A percentile compares a stretch with the other conserved stretches of the same genome.
Evolutionary conservation across 2,797 vertebrate species (phyloP).

Genomic region (Antrozous pallidus): DNA sequence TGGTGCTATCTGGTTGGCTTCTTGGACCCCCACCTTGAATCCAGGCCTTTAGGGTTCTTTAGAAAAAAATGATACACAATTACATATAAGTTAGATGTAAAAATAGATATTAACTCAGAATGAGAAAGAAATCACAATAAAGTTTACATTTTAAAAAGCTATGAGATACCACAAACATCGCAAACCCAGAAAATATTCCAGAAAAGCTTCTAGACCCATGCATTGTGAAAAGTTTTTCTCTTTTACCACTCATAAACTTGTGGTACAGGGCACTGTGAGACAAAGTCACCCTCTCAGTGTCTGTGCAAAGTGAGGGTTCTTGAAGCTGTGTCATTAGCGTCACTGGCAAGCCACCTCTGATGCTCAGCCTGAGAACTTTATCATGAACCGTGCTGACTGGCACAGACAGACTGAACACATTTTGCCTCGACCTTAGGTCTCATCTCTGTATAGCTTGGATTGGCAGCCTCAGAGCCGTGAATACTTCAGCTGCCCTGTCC

Average conservation of each 20-base stretch:
- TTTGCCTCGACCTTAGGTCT: background rate
- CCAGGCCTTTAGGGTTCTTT: background rate
- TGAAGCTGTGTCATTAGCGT: background rate
- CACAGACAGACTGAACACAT: background rate
- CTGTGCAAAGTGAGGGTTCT: background rate
- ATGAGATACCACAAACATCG: background rate
- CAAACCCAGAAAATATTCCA: background rate
- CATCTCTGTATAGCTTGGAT: background rate
- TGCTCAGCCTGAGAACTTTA: background rate
- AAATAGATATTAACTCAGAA: slow-evolving; percentile 5
- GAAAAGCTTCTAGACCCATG: background rate
- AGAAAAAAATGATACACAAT: background rate
- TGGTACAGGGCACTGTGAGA: background rate
- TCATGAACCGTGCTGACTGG: background rate
- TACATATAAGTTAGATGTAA: background rate
- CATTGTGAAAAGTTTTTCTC: background rate
- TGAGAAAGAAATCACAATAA: background rate
- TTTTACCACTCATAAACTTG: background rate
- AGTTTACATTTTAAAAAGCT: background rate
- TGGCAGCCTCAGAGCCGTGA: background rate
- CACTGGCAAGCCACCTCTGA: background rate
- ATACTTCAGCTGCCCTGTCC: background rate
- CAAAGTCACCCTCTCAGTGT: background rate
- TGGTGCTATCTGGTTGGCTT: background rate
- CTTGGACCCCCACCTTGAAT: background rate